phyloP scores from a whole-genome alignment of 2,113 vertebrate genomes.

The Psophia crepitans region DNA sequence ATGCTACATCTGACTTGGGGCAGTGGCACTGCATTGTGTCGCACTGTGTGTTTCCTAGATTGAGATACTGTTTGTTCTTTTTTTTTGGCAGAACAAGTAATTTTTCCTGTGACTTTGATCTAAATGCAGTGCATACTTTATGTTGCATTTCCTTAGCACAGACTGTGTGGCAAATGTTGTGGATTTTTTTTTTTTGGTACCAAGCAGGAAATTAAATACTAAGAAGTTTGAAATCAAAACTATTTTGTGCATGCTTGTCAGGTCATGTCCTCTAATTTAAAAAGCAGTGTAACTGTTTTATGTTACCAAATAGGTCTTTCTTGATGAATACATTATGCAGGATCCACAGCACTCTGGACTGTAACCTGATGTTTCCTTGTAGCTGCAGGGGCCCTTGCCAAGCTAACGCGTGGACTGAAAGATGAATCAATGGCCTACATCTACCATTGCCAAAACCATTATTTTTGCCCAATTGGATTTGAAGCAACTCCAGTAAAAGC shows the following conservation, averaged over 20 bases:
- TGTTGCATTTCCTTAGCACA: background rate
- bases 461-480: constrained; percentile 97
- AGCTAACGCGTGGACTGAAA: constrained; percentile 89
- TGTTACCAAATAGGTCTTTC: background rate
- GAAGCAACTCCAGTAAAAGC: constrained; percentile 95
- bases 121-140: background rate
- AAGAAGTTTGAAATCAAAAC: background rate
- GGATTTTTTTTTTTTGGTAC: background rate
- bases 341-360: background rate
- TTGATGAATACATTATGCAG: background rate
- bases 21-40: background rate
- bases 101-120: background rate
- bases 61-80: background rate
- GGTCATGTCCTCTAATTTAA: background rate
- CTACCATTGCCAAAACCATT: constrained; percentile 99
- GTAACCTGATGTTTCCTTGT: constrained; percentile 14
- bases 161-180: background rate
- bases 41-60: background rate
- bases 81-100: background rate
- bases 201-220: background rate
- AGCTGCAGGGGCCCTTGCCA: constrained; percentile 91
- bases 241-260: background rate
- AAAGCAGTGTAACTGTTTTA: background rate
- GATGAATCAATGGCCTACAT: constrained; percentile 96
- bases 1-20: background rate